Evolutionary conservation across 2,113 vertebrate genomes (phyloP).

Genomic region (Thamnaconus septentrionalis): DNA sequence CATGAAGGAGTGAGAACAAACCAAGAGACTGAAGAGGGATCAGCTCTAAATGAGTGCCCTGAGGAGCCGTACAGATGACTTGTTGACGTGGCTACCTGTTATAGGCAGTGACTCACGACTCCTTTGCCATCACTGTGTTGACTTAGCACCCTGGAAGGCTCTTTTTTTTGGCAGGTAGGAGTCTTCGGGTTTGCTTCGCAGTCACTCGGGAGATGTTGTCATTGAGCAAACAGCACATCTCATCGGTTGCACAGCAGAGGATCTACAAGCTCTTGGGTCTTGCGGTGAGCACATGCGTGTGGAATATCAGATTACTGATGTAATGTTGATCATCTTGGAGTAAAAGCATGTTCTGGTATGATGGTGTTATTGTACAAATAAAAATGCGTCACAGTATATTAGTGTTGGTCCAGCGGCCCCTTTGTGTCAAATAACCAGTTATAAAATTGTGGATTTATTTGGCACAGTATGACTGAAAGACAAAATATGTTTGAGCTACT

Average conservation of each 20-base stretch:
- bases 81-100: constrained; percentile 22
- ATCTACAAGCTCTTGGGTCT: too few relatives aligned
- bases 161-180: constrained; percentile 38
- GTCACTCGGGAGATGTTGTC: constrained; percentile 33
- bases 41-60: constrained; percentile 38
- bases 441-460: too few relatives aligned
- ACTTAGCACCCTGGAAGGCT: constrained; percentile 35
- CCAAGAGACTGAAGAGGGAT: constrained; percentile 33
- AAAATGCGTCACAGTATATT: too few relatives aligned
- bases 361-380: too few relatives aligned
- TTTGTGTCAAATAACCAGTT: too few relatives aligned
- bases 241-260: background rate
- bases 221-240: constrained; percentile 34
- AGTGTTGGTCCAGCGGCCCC: too few relatives aligned
- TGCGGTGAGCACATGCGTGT: too few relatives aligned
- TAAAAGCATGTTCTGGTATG: too few relatives aligned
- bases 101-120: constrained; percentile 44
- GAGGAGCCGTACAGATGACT: constrained; percentile 39
- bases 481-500: too few relatives aligned
- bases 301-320: too few relatives aligned
- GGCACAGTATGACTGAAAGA: too few relatives aligned
- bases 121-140: constrained; percentile 37
- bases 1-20: constrained; percentile 19
- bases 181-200: constrained; percentile 29
- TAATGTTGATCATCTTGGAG: too few relatives aligned